Percentiles rank a stretch among this genome's conserved stretches.
Conservation (phyloP, 2,113 vertebrate species). For the Forbesichthys agassizii region DNA sequence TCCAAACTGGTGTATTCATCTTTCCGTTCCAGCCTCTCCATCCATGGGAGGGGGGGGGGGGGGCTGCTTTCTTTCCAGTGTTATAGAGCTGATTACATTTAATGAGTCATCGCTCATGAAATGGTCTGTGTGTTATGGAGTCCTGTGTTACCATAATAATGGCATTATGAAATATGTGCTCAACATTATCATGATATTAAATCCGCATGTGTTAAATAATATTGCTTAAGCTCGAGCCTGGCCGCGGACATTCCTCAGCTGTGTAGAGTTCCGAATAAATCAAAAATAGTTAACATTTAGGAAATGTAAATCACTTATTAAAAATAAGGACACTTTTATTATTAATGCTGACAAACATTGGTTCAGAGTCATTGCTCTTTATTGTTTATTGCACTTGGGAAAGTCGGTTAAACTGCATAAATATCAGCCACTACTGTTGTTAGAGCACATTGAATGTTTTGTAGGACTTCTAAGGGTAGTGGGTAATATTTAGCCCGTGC, state of each 20-base stretch:
- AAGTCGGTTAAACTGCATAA: neutral
- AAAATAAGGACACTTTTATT: neutral
- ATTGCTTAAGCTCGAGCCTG: neutral
- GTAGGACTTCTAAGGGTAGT: too few species aligned
- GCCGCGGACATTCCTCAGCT: neutral
- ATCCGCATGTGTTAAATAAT: neutral
- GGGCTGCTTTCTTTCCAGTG: constrained; percentile 11
- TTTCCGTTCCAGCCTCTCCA: neutral
- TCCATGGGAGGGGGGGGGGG: neutral
- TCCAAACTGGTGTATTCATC: constrained; percentile 9
- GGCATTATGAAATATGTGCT: constrained; percentile 4
- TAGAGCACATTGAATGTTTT: too few species aligned
- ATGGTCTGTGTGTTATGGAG: neutral
- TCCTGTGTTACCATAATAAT: neutral
- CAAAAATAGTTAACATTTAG: neutral
- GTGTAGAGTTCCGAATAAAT: too few species aligned
- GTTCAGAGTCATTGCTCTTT: neutral
- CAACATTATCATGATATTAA: neutral
- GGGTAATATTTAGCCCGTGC: neutral
- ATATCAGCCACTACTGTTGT: neutral
- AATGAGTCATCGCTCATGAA: neutral
- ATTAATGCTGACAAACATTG: neutral
- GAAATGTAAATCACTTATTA: neutral
- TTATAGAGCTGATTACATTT: neutral
- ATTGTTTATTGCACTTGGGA: too few species aligned